Evolutionary conservation across 2,888 invertebrate genomes (phyloP), one percentile per base, ranked within the genome.

Genomic region (Yponomeuta plumbellus): DNA sequence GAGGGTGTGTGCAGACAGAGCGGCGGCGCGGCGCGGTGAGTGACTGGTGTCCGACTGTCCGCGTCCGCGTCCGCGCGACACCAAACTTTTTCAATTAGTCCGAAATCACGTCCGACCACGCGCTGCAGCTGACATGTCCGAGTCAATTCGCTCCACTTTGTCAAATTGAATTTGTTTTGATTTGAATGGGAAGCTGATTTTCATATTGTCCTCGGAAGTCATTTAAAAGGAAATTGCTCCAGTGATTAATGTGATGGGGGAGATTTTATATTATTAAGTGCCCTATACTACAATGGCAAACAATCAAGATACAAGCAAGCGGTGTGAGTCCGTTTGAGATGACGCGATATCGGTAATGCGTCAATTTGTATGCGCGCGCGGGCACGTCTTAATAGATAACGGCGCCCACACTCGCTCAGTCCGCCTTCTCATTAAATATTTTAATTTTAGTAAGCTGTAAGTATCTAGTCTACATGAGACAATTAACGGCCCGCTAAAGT

Each of bases 1-100:
- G 75, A 75, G 70, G 77, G 73, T 71, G 69, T 71, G 71, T 68
- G 65, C 73, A 75, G 73, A 76, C 69, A 66, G 70, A 71, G 22
- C 20, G 34, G 34, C 39, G n/a, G 40, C 10, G 39, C 8, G 20
- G 40, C 20, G 23, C 11, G 61, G 23, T 26, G 61, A 61, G 23
- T 61, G 23, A 61, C 61, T 61, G 61, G 34, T 34, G 34, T n/a
- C 20, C 59, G 59, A 39, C 62, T 13, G 39, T 44, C 44, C 17
- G 44, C 20, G 39, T 44, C 44, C 17, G 44, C 40, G 63, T 63
- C 44, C 57, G 56, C 26, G 67, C 79, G 79, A 80, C 80, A 74
- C 68, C 77, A 87, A 88, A 65, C 78, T 88, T 88, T 88, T 88
- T 83, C 86, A 86, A 88, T 88, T 88, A 88, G 85, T 78, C 23